phyloP scores from a whole-genome alignment of 2,797 vertebrate genomes.

The Diglossa cyanea region DNA sequence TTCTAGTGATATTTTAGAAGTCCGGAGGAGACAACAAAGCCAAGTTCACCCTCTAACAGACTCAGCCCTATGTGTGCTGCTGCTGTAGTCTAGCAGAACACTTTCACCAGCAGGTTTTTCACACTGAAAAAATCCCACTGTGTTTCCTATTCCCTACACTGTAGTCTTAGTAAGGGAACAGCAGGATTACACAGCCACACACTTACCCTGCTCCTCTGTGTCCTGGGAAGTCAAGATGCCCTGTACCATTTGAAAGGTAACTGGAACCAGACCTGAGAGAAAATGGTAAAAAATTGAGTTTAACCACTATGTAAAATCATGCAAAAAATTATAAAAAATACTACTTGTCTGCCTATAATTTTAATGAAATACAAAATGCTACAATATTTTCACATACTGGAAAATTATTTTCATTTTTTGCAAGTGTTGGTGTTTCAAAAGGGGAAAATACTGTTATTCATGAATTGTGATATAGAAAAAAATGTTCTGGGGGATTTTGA shows the following conservation, averaged over 20 bases:
- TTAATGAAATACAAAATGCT: not conserved
- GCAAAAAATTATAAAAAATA: not conserved
- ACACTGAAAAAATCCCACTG: not conserved
- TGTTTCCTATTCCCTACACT: not conserved
- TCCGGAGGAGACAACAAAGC: not conserved
- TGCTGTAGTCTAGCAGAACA: not conserved
- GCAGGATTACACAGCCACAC: not conserved
- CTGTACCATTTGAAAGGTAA: not conserved
- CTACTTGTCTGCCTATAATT: not conserved
- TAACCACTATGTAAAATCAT: not conserved
- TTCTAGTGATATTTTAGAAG: not conserved
- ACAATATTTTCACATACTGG: not conserved
- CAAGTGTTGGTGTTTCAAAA: not conserved
- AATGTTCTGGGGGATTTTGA: not conserved
- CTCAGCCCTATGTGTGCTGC: not conserved
- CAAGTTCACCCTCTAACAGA: not conserved
- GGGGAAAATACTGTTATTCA: not conserved
- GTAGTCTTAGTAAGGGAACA: not conserved
- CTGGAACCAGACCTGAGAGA: not conserved
- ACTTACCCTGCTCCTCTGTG: not conserved
- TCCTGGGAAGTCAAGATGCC: not conserved
- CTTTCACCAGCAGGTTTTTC: not conserved
- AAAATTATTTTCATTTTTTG: not conserved
- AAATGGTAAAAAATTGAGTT: not conserved
- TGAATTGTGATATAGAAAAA: not conserved